These are phyloP conservation scores for Bombus confusus DNA, from an alignment of 1,140 invertebrate genomes.

Conservation along the genomic window DNA sequence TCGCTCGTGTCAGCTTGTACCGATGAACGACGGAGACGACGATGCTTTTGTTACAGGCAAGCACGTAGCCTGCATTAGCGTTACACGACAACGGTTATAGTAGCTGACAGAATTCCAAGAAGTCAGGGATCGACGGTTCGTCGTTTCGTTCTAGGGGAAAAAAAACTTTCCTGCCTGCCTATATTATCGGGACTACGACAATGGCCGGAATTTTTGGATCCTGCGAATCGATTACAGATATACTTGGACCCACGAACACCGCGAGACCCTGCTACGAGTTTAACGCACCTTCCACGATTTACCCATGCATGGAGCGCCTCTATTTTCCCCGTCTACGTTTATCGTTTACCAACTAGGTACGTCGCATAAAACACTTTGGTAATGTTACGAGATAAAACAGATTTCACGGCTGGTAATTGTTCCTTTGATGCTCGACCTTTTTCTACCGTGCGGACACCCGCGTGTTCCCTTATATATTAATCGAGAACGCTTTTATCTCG, in stretches of 20 bases:
- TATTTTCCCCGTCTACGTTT: constrained; percentile 3
- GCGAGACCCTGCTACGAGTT: background rate
- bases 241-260: background rate
- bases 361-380: constrained; percentile 13
- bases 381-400: background rate
- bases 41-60: constrained; percentile 55
- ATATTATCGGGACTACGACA: background rate
- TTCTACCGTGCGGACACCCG: background rate
- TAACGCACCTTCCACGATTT: constrained; percentile 3
- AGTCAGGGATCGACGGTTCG: background rate
- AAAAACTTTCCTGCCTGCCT: background rate
- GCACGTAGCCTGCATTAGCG: constrained; percentile 57
- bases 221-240: constrained; percentile 31
- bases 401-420: background rate
- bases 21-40: constrained; percentile 50
- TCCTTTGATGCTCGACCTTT: constrained; percentile 3
- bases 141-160: background rate
- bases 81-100: constrained; percentile 49
- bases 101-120: constrained; percentile 49
- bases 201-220: constrained; percentile 20
- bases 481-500: background rate
- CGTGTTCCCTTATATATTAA: background rate
- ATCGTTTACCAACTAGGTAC: constrained; percentile 16
- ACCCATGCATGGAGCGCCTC: background rate
- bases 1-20: constrained; percentile 48